phyloP scores from a whole-genome alignment of 2,797 vertebrate species.

The Eospalax fontanierii region DNA sequence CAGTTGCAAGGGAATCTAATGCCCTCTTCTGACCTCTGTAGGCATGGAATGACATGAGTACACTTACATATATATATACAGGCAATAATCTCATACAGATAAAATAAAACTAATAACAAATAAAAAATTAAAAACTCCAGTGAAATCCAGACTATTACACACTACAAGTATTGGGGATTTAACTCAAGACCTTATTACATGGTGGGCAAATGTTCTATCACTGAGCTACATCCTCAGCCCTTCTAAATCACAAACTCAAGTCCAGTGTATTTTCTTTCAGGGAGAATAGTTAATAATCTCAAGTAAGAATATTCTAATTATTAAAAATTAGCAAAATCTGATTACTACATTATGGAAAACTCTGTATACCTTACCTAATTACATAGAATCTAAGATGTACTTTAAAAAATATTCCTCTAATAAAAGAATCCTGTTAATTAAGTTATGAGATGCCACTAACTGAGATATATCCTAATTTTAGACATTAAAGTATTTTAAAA shows the following conservation, averaged over 20 bases:
- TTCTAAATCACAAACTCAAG: conserved; percentile 45
- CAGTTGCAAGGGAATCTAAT: too few species aligned
- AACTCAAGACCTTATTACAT: not conserved
- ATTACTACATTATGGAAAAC: conserved; percentile 43
- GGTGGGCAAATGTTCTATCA: not conserved
- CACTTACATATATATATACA: too few species aligned
- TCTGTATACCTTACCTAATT: not conserved
- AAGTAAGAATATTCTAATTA: conserved; percentile 39
- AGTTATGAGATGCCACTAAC: conserved; percentile 8
- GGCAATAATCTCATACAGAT: too few species aligned
- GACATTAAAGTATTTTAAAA: conserved; percentile 67
- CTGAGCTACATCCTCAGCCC: not conserved
- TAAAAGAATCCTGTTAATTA: not conserved
- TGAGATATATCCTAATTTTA: conserved; percentile 48
- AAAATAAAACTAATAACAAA: too few species aligned
- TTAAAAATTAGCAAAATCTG: conserved; percentile 54
- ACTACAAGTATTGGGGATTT: not conserved
- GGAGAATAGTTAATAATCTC: conserved; percentile 34
- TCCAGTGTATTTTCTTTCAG: conserved; percentile 46
- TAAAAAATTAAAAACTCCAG: too few species aligned
- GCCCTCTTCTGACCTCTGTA: too few species aligned
- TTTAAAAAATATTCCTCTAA: not conserved
- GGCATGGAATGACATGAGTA: too few species aligned
- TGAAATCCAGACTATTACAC: not conserved
- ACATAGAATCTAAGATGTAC: conserved; percentile 41